Percentiles rank a stretch among this genome's conserved stretches.
Evolutionary conservation across 2,797 vertebrate genomes (phyloP).

Genomic region (Sitta carolinensis): DNA sequence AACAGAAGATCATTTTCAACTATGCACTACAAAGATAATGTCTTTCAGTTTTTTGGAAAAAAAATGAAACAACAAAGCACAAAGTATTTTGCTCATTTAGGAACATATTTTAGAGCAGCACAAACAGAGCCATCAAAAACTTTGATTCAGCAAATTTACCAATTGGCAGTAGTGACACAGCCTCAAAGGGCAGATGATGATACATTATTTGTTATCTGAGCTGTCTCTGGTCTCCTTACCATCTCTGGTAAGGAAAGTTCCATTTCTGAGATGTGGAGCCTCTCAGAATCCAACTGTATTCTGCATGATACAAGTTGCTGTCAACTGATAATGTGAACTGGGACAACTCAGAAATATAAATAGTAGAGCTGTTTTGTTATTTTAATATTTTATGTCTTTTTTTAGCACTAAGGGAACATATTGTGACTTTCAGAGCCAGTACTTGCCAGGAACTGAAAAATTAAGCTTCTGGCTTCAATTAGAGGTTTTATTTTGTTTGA

Average conservation of each 20-base stretch:
- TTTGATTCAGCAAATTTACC: not conserved
- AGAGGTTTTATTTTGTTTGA: conserved; percentile 9
- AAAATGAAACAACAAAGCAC: not conserved
- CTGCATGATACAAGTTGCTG: not conserved
- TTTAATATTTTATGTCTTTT: not conserved
- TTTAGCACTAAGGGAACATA: not conserved
- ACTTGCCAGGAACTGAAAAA: not conserved
- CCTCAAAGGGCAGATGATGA: not conserved
- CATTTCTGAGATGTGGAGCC: not conserved
- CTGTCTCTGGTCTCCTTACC: not conserved
- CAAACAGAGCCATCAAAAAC: not conserved
- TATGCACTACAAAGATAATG: not conserved
- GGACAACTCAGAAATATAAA: not conserved
- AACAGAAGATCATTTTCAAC: not conserved
- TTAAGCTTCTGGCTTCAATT: not conserved
- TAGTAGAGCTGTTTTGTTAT: not conserved
- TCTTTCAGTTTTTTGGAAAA: not conserved
- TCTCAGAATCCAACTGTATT: not conserved
- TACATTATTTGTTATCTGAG: not conserved
- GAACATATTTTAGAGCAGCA: not conserved
- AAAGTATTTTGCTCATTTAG: not conserved
- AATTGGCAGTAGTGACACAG: not conserved
- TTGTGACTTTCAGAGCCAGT: not conserved
- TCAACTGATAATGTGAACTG: not conserved
- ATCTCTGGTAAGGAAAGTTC: not conserved